Evolutionary conservation across 2,113 vertebrate genomes (phyloP).

Genomic region (Chionis minor): DNA sequence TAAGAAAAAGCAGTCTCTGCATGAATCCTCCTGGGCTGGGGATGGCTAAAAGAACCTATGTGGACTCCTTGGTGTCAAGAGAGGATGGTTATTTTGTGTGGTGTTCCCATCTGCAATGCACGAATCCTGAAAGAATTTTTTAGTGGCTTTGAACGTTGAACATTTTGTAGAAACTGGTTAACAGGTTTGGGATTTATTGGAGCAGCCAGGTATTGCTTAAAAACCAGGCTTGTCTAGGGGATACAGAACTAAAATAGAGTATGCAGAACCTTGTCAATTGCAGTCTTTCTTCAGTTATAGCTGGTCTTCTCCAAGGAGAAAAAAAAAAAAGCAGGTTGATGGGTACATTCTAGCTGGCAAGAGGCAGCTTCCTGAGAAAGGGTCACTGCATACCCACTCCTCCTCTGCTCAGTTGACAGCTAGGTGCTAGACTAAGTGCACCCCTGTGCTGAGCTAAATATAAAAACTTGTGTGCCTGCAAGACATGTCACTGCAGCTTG

Average conservation of each 20-base stretch:
- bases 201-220: background rate
- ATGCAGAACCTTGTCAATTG: background rate
- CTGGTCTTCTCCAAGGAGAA: background rate
- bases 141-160: background rate
- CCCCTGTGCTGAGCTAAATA: background rate
- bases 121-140: background rate
- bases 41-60: background rate
- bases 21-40: background rate
- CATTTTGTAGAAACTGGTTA: background rate
- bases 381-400: background rate
- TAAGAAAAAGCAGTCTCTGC: background rate
- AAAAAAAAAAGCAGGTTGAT: background rate
- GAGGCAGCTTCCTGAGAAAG: background rate
- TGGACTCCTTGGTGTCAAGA: background rate
- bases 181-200: background rate
- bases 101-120: accelerated
- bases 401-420: background rate
- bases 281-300: background rate
- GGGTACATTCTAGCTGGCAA: background rate
- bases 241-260: background rate
- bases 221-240: background rate
- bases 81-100: background rate
- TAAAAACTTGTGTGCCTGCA: background rate
- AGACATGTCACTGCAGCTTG: background rate
- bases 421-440: background rate